phyloP scores from a whole-genome alignment of 2,888 invertebrate genomes.

The Ethmia dodecea region DNA sequence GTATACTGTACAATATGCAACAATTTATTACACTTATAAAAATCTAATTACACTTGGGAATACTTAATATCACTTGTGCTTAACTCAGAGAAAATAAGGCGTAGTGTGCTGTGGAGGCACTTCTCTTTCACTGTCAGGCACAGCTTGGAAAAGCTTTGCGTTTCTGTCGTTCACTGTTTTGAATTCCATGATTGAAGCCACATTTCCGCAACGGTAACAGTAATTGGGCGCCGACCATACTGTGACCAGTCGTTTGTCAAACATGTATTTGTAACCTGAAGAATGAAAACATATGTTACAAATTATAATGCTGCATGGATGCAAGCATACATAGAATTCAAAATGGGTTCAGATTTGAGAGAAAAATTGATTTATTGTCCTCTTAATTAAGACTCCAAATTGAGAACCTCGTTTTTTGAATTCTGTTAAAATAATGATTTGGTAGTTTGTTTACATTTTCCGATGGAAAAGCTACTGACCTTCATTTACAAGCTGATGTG shows the following conservation, averaged over 20 bases:
- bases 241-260: slow-evolving; percentile 96
- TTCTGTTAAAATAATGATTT: too few relatives aligned
- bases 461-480: slow-evolving; percentile 71
- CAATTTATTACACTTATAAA: slow-evolving; percentile 59
- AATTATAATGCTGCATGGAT: too few relatives aligned
- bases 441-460: background rate
- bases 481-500: slow-evolving; percentile 99
- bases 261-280: slow-evolving; percentile 98
- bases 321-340: too few relatives aligned
- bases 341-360: too few relatives aligned
- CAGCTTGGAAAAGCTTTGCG: slow-evolving; percentile 95
- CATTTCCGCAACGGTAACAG: slow-evolving; percentile 99
- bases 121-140: slow-evolving; percentile 95
- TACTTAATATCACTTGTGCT: slow-evolving; percentile 39
- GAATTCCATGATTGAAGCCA: slow-evolving; percentile 97
- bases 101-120: slow-evolving; percentile 95
- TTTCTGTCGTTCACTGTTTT: slow-evolving; percentile 85
- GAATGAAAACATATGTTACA: too few relatives aligned
- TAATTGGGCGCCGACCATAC: slow-evolving; percentile 99
- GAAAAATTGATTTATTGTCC: too few relatives aligned
- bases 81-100: slow-evolving; percentile 94
- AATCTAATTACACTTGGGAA: slow-evolving; percentile 39
- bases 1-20: slow-evolving; percentile 33
- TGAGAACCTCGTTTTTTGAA: too few relatives aligned
- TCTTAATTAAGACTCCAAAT: too few relatives aligned